phyloP scores from a whole-genome alignment of 2,888 invertebrate species.

The Cremastinae sp. region DNA sequence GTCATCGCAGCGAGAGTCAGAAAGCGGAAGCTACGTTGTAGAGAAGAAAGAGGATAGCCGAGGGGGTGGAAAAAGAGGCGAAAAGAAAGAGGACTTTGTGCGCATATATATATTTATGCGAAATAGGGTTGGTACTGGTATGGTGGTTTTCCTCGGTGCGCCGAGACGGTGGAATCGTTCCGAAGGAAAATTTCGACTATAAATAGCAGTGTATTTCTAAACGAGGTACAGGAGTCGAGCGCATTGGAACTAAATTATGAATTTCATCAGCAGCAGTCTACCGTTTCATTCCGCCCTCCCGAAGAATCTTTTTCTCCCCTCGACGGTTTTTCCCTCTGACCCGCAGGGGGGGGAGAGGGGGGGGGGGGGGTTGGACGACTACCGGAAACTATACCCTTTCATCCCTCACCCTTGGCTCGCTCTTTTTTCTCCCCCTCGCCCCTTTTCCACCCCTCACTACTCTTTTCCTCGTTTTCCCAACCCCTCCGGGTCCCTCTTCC shows the following conservation, averaged over 20 bases:
- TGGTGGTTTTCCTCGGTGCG: constrained; percentile 50
- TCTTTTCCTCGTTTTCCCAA: constrained; percentile 29
- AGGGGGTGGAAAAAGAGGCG: constrained; percentile 21
- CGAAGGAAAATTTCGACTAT: constrained; percentile 80
- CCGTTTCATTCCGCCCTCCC: constrained; percentile 78
- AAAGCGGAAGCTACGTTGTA: neutral
- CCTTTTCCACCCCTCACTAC: constrained; percentile 57
- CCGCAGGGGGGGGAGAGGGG: no score
- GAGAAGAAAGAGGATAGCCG: constrained; percentile 1
- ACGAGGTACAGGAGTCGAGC: constrained; percentile 78
- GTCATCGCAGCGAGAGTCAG: neutral
- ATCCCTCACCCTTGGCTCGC: constrained; percentile 43
- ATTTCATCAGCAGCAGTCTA: constrained; percentile 80
- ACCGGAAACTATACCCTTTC: constrained; percentile 52
- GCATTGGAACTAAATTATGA: constrained; percentile 81
- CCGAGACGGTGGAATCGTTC: constrained; percentile 68
- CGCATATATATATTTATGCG: constrained; percentile 28
- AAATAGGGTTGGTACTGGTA: constrained; percentile 21
- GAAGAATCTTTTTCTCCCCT: constrained; percentile 51
- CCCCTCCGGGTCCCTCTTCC: constrained; percentile 24
- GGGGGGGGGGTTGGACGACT: no score
- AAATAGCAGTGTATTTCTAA: constrained; percentile 80
- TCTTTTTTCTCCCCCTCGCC: constrained; percentile 40
- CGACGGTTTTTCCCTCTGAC: constrained; percentile 22
- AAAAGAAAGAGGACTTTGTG: constrained; percentile 42